Percentiles rank a stretch among this genome's conserved stretches.
These are phyloP conservation scores for Aphelenchoides avenae DNA, from an alignment of 1,140 invertebrate genomes.

Conservation along the genomic window DNA sequence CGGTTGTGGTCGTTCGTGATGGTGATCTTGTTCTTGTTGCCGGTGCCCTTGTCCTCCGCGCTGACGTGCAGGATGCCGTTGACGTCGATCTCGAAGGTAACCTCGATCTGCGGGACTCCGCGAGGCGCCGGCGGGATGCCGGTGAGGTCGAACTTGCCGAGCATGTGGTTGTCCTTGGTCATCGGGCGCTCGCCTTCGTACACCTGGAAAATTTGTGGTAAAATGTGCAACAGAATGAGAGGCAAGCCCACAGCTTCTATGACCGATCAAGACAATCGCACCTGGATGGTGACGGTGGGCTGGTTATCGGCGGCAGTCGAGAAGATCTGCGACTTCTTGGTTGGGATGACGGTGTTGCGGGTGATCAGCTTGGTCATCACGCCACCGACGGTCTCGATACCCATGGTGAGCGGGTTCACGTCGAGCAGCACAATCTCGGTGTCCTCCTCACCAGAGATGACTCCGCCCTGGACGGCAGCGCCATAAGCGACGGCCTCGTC, in stretches of 20 bases:
- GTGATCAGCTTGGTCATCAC: constrained; percentile 99
- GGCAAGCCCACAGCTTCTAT: not conserved
- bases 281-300: constrained; percentile 94
- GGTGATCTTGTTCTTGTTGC: constrained; percentile 94
- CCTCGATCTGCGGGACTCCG: constrained; percentile 90
- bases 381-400: constrained; percentile 97
- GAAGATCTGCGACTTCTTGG: constrained; percentile 99
- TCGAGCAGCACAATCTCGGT: constrained; percentile 93
- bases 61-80: constrained; percentile 91
- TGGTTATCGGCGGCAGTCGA: constrained; percentile 98
- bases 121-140: constrained; percentile 94
- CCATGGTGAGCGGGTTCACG: constrained; percentile 95
- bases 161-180: constrained; percentile 97
- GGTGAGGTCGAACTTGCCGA: constrained; percentile 96
- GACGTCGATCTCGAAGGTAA: constrained; percentile 88
- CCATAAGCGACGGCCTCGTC: constrained; percentile 91
- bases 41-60: constrained; percentile 96
- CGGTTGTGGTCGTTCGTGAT: constrained; percentile 98
- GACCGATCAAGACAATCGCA: constrained; percentile 29
- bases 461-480: constrained; percentile 93
- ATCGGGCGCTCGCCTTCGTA: constrained; percentile 96
- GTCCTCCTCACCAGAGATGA: constrained; percentile 69
- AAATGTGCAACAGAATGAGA: too few species aligned
- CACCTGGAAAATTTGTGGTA: constrained; percentile 64
- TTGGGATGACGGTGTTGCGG: constrained; percentile 95